These are phyloP conservation scores for Matsumurasca onukii DNA, from an alignment of 1,140 invertebrate genomes.

Conservation along the genomic window DNA sequence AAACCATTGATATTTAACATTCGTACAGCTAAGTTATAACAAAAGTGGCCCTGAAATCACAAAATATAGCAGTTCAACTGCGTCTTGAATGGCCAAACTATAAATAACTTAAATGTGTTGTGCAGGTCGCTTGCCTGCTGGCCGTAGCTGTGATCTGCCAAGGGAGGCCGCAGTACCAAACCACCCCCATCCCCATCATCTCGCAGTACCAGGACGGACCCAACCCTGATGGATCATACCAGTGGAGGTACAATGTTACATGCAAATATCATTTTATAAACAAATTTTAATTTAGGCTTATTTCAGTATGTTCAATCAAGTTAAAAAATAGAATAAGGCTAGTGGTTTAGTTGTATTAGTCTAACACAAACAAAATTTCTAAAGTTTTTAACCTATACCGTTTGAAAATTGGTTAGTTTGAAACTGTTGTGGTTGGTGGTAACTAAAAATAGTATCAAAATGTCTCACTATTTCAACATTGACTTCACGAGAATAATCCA, in stretches of 20 bases:
- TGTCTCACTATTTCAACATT: too few relatives aligned
- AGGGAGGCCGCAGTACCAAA: slow-evolving; percentile 3
- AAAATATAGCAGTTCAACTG: not conserved
- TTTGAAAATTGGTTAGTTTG: too few relatives aligned
- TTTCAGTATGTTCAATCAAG: too few relatives aligned
- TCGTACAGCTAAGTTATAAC: not conserved
- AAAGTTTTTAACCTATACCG: too few relatives aligned
- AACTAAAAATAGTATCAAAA: too few relatives aligned
- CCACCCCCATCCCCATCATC: slow-evolving; percentile 20
- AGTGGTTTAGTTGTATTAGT: too few relatives aligned
- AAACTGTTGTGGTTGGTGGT: too few relatives aligned
- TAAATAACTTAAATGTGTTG: not conserved
- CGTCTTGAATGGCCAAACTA: not conserved
- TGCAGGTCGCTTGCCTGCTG: not conserved
- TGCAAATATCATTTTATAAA: too few relatives aligned
- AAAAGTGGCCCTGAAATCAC: not conserved
- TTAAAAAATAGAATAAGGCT: too few relatives aligned
- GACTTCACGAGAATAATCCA: too few relatives aligned
- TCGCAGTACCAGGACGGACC: slow-evolving; percentile 17
- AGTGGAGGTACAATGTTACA: slow-evolving; percentile 21
- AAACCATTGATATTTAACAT: not conserved
- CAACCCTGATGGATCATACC: slow-evolving; percentile 25
- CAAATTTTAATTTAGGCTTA: too few relatives aligned
- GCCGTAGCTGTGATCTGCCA: not conserved
- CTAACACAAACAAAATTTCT: too few relatives aligned